Conservation (phyloP, 2,113 vertebrate genomes). For the Motacilla alba region DNA sequence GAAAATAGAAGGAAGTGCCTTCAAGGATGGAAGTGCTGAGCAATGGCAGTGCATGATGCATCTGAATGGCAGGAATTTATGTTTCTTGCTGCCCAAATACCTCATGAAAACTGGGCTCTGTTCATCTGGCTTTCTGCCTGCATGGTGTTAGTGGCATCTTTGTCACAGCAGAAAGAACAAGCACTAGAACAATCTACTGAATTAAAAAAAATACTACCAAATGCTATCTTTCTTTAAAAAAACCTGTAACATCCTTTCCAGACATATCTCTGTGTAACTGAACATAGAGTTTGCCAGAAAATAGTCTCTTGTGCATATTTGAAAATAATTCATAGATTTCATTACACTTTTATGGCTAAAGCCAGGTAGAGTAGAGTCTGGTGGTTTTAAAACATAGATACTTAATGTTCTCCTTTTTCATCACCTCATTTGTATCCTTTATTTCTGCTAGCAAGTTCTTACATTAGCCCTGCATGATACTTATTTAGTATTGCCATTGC, state of each 20-base stretch:
- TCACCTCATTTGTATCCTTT: neutral
- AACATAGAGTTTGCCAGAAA: neutral
- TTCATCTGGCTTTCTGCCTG: neutral
- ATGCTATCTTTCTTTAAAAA: neutral
- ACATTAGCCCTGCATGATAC: neutral
- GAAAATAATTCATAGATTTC: neutral
- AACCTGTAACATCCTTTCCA: neutral
- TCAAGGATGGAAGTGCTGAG: neutral
- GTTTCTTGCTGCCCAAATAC: neutral
- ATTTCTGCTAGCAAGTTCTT: constrained; percentile 17
- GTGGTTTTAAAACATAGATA: neutral
- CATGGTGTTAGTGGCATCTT: neutral
- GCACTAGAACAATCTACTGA: neutral
- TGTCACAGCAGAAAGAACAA: neutral
- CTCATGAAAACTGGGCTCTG: neutral
- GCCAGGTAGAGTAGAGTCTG: neutral
- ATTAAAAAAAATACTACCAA: neutral
- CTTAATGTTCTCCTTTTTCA: constrained; percentile 12
- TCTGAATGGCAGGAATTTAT: neutral
- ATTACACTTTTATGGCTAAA: neutral
- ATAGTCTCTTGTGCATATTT: neutral
- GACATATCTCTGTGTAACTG: neutral
- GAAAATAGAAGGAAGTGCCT: neutral
- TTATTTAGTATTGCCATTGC: neutral
- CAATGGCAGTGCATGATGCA: neutral